Percentiles rank a stretch among this genome's conserved stretches.
Evolutionary conservation across 2,113 vertebrate genomes (phyloP).

Genomic region (Anhinga rufa): DNA sequence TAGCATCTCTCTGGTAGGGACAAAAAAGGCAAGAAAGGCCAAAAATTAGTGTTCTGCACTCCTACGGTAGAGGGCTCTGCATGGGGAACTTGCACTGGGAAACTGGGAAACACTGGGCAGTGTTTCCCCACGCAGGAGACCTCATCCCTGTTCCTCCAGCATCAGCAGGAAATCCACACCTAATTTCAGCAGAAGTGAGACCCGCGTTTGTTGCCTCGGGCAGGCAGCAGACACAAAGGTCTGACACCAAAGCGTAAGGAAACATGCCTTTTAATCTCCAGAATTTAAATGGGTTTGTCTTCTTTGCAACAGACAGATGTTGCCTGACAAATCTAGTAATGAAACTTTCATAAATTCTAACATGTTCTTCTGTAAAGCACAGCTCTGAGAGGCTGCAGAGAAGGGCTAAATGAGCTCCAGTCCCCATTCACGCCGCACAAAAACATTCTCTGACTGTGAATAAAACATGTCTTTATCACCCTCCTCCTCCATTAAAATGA

Average conservation of each 20-base stretch:
- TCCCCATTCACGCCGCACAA: background rate
- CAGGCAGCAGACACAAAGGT: background rate
- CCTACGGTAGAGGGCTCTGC: background rate
- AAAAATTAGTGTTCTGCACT: background rate
- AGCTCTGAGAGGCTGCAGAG: background rate
- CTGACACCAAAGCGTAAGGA: background rate
- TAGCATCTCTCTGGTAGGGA: background rate
- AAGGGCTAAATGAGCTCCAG: background rate
- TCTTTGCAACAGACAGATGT: background rate
- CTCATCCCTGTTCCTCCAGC: background rate
- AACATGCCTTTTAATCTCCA: background rate
- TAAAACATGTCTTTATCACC: background rate
- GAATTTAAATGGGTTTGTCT: background rate
- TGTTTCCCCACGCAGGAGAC: background rate
- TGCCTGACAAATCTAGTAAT: constrained; percentile 13
- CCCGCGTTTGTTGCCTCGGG: fast-evolving
- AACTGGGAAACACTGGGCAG: no score
- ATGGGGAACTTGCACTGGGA: background rate
- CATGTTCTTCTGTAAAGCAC: background rate
- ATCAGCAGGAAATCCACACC: background rate
- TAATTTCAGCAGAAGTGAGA: background rate
- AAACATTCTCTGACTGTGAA: background rate
- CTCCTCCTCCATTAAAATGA: background rate
- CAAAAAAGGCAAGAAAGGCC: background rate
- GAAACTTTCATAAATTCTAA: constrained; percentile 32